A percentile compares a stretch with the other conserved stretches of the same genome.
phyloP scores from a whole-genome alignment of 2,888 invertebrate species.

The Cistogaster globosa region DNA sequence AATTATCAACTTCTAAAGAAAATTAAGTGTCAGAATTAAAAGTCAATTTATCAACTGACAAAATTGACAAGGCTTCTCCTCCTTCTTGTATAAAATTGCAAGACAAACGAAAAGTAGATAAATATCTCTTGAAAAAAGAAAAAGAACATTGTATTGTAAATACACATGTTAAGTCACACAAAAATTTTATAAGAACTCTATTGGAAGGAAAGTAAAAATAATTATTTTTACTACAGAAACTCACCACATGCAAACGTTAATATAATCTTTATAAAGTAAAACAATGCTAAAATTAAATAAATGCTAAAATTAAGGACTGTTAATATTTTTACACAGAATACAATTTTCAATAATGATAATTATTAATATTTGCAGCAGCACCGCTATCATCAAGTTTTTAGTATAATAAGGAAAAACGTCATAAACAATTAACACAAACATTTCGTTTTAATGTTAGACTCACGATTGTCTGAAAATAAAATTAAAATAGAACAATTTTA shows the following conservation, averaged over 20 bases:
- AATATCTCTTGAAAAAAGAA: neutral
- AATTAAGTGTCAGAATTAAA: slow-evolving; percentile 71
- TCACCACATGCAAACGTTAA: neutral
- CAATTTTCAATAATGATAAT: slow-evolving; percentile 58
- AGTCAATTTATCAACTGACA: slow-evolving; percentile 69
- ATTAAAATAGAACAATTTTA: neutral
- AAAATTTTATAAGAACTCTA: slow-evolving; percentile 22
- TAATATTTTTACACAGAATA: slow-evolving; percentile 28
- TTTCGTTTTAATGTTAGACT: slow-evolving; percentile 22
- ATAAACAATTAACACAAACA: slow-evolving; percentile 60
- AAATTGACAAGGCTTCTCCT: slow-evolving; percentile 59
- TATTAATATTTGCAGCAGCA: slow-evolving; percentile 25
- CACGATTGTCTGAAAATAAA: slow-evolving; percentile 5
- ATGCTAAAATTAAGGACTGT: neutral
- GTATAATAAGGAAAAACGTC: slow-evolving; percentile 54
- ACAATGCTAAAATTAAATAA: slow-evolving; percentile 13
- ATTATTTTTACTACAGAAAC: no score
- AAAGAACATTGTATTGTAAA: neutral
- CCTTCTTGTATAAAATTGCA: neutral
- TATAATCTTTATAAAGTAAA: neutral
- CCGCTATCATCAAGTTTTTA: no score
- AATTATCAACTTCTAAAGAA: slow-evolving; percentile 66
- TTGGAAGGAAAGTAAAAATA: slow-evolving; percentile 24
- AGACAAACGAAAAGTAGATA: neutral
- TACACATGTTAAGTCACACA: slow-evolving; percentile 38